These are phyloP conservation scores for Cataglyphis livida DNA, from an alignment of 2,888 invertebrate genomes.

Conservation along the genomic window DNA sequence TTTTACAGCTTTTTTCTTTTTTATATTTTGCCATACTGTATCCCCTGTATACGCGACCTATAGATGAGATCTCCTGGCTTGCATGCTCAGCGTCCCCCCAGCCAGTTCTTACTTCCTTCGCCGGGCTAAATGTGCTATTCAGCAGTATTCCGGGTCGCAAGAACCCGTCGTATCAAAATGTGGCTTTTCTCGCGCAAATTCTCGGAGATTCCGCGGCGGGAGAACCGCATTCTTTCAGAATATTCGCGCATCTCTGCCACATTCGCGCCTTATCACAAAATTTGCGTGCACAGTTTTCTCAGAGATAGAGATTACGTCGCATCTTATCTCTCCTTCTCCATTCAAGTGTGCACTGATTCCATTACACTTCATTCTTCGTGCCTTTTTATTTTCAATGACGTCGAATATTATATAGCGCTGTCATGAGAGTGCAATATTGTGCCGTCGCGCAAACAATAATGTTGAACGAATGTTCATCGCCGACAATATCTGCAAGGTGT, in stretches of 20 bases:
- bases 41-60: neutral
- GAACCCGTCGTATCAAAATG: conserved; percentile 42
- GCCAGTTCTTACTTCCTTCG: conserved; percentile 19
- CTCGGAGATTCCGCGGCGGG: conserved; percentile 48
- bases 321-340: neutral
- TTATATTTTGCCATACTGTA: neutral
- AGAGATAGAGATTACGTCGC: neutral
- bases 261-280: conserved; percentile 3
- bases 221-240: conserved; percentile 38
- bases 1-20: conserved; percentile 8
- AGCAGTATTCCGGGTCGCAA: conserved; percentile 57
- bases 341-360: conserved; percentile 12
- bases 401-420: conserved; percentile 4
- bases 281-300: conserved; percentile 4
- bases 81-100: conserved; percentile 40
- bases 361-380: neutral
- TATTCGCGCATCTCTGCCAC: conserved; percentile 22
- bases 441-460: conserved; percentile 14
- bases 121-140: conserved; percentile 53
- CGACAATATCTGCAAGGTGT: neutral
- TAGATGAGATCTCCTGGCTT: neutral
- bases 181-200: conserved; percentile 51
- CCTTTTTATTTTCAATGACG: conserved; percentile 24
- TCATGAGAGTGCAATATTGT: conserved; percentile 13
- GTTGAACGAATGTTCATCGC: conserved; percentile 19